These are phyloP conservation scores for Rattus norvegicus DNA, from an alignment of 2,113 vertebrate genomes.

Conservation along the genomic window GRCr8 NC_086039.1:69020501-69021000, in stretches of 20 bases:
- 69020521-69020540: not conserved
- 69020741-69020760: conserved; percentile 29
- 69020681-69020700: not conserved
- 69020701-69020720: not conserved
- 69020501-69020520: no score
- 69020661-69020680: not conserved
- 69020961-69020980: conserved; percentile 46
- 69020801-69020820: not conserved
- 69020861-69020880: conserved; percentile 24
- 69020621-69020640: not conserved
- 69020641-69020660: not conserved
- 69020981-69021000: conserved; percentile 54
- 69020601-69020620: conserved; percentile 16
- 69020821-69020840: not conserved
- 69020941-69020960: conserved; percentile 52
- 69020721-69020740: not conserved
- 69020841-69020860: not conserved
- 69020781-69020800: not conserved
- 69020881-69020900: conserved; percentile 12
- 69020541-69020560: not conserved
- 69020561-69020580: not conserved
- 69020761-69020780: not conserved
- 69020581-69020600: not conserved
- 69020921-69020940: not conserved
- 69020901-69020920: conserved; percentile 12